phyloP scores from a whole-genome alignment of 2,113 vertebrate species.

The Tragelaphus strepsiceros region DNA sequence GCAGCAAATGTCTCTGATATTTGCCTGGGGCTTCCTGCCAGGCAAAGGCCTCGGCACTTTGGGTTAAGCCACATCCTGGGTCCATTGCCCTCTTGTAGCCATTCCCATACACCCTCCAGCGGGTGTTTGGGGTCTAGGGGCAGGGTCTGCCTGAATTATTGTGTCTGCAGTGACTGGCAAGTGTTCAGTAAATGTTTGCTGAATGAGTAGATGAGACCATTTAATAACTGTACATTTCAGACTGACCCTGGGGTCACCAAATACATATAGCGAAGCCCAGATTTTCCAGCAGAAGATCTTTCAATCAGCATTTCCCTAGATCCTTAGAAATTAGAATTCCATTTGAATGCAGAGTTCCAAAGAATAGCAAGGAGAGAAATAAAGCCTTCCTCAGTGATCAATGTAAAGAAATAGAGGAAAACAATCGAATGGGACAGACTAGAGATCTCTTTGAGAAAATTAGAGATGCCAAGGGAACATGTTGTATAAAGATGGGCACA shows the following conservation, averaged over 20 bases:
- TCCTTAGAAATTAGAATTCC: neutral
- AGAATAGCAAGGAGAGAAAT: neutral
- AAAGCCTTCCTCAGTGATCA: neutral
- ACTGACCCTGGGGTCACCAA: neutral
- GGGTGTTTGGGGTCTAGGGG: neutral
- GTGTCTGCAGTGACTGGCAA: neutral
- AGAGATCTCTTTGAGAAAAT: neutral
- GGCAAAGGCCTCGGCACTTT: neutral
- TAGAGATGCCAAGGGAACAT: neutral
- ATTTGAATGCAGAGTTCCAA: neutral
- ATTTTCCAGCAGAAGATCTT: neutral
- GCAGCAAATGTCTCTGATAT: neutral
- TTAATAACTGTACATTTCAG: neutral
- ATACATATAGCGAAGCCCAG: too few species aligned
- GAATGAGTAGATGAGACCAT: neutral
- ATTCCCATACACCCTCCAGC: neutral
- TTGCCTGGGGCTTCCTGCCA: neutral
- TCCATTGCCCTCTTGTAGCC: fast-evolving
- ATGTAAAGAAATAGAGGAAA: neutral
- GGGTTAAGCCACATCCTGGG: neutral
- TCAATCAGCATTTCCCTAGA: neutral
- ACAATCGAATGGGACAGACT: neutral
- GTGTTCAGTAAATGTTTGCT: neutral
- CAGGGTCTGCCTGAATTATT: neutral
- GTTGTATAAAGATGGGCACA: neutral